Conservation (phyloP, 2,888 invertebrate species). For the Lobophora halterata region DNA sequence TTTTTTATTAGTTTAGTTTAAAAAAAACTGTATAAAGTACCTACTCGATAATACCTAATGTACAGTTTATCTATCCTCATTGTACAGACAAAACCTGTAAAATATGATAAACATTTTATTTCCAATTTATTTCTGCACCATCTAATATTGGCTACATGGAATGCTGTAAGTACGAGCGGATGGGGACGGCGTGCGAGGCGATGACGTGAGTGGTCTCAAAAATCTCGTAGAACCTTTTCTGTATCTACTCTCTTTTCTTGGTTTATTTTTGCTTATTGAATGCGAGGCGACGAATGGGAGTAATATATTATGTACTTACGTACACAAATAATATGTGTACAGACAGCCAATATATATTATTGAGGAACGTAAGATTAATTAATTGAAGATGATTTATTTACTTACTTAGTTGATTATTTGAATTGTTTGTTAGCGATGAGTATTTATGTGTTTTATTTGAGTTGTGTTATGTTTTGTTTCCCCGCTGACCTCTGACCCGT, state of each 20-base stretch:
- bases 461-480: conserved; percentile 82
- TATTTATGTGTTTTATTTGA: conserved; percentile 78
- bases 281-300: conserved; percentile 64
- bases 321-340: conserved; percentile 38
- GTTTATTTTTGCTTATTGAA: conserved; percentile 74
- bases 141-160: conserved; percentile 86
- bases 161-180: conserved; percentile 77
- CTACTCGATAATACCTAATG: conserved; percentile 64
- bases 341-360: conserved; percentile 47
- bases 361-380: conserved; percentile 49
- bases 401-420: conserved; percentile 61
- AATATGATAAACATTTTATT: conserved; percentile 80
- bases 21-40: conserved; percentile 78
- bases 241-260: conserved; percentile 58
- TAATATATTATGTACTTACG: conserved; percentile 41
- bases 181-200: conserved; percentile 40
- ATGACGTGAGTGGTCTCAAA: conserved; percentile 58
- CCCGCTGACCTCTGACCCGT: conserved; percentile 86
- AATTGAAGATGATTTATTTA: conserved; percentile 53
- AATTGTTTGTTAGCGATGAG: conserved; percentile 74
- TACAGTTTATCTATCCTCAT: conserved; percentile 76
- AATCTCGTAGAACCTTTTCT: conserved; percentile 46
- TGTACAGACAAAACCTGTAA: conserved; percentile 79
- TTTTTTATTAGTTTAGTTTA: conserved; percentile 79
- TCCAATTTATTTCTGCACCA: conserved; percentile 85